A percentile compares a stretch with the other conserved stretches of the same genome.
Conservation (phyloP, 2,797 vertebrate genomes). For the Carcharodon carcharias region DNA sequence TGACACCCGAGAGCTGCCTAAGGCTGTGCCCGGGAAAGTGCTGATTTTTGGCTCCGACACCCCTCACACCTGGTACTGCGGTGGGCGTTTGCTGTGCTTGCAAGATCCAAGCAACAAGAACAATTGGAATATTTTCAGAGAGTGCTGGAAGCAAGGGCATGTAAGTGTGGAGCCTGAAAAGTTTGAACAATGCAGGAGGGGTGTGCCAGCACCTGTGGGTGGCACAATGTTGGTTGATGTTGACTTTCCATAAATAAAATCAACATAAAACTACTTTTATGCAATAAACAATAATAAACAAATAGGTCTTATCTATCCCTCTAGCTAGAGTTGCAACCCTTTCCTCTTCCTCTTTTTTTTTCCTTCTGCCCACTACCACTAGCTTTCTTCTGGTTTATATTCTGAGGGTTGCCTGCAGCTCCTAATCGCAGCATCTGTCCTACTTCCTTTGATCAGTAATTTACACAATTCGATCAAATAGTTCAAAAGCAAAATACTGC, state of each 20-base stretch:
- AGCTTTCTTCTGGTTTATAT: background rate
- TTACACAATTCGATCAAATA: background rate
- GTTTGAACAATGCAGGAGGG: background rate
- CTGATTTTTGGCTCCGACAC: slow-evolving; percentile 63
- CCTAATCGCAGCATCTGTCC: background rate
- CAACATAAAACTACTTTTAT: background rate
- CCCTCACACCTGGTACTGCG: slow-evolving; percentile 66
- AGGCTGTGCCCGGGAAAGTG: background rate
- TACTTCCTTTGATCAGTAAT: background rate
- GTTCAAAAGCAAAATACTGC: background rate
- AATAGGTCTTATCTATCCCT: background rate
- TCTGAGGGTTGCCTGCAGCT: too few relatives aligned
- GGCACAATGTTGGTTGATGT: background rate
- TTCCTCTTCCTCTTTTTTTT: background rate
- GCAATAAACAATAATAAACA: background rate
- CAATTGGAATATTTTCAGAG: slow-evolving; percentile 68
- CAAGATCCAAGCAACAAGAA: slow-evolving; percentile 67
- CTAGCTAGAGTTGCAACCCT: background rate
- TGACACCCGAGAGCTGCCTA: background rate
- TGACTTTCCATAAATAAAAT: background rate
- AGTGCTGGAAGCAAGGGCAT: slow-evolving; percentile 74
- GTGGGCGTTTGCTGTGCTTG: slow-evolving; percentile 62
- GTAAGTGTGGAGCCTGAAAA: slow-evolving; percentile 44
- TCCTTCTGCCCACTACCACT: background rate
- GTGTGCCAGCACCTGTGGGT: too few relatives aligned